Percentiles rank a stretch among this genome's conserved stretches.
Conservation (phyloP, 2,797 vertebrate genomes). For the Vipera ursinii region DNA sequence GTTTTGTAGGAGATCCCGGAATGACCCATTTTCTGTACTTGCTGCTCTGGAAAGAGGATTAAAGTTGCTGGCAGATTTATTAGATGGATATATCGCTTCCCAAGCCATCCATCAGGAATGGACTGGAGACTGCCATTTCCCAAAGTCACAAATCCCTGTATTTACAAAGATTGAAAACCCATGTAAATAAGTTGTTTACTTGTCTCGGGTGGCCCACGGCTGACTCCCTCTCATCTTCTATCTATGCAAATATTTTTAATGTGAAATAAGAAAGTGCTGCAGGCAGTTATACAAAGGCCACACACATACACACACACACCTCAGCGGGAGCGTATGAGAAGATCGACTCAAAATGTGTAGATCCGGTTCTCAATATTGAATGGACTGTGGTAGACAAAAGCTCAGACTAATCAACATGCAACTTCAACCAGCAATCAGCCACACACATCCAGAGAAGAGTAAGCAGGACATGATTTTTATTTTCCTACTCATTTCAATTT, state of each 20-base stretch:
- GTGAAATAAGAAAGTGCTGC: slow-evolving; percentile 3
- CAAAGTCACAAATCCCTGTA: neutral
- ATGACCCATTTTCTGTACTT: neutral
- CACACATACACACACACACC: neutral
- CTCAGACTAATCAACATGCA: neutral
- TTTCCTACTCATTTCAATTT: neutral
- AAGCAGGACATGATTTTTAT: neutral
- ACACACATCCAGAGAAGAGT: too few species aligned
- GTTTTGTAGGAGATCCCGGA: neutral
- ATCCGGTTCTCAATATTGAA: slow-evolving; percentile 13
- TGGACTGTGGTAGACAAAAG: neutral
- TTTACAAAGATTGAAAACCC: neutral
- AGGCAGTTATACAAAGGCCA: neutral
- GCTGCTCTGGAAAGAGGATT: slow-evolving; percentile 7
- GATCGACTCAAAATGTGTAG: neutral
- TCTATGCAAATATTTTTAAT: rapidly evolving
- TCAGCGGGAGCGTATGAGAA: neutral
- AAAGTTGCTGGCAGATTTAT: slow-evolving; percentile 40
- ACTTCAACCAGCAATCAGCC: neutral
- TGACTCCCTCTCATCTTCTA: neutral
- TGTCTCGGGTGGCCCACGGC: neutral
- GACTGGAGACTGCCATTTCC: neutral
- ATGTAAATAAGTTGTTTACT: slow-evolving; percentile 11
- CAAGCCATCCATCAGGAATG: neutral
- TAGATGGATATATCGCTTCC: neutral